Evolutionary conservation across 1,140 invertebrate species (phyloP), one percentile per base, ranked within the genome.

Genomic region (Drosophila triauraria): DNA sequence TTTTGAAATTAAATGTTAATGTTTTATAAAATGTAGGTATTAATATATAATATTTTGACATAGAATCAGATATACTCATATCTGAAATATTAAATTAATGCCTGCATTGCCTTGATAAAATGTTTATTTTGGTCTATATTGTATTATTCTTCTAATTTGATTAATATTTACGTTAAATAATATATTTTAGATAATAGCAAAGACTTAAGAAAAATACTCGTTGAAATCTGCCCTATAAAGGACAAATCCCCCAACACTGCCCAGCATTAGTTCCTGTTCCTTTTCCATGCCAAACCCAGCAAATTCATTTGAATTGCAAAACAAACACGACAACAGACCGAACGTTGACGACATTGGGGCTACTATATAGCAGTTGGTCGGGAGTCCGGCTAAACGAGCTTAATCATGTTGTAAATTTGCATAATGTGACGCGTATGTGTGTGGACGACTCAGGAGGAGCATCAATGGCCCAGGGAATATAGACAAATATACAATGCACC

Each of bases 401-500:
- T 88, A 88, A 90, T 88, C 85, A 79, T 90, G 85, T 84, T 81
- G 85, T 88, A 88, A 88, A 88, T 88, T 88, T 88, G 75, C 85
- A 88, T 88, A 90, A 88, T 88, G 81, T 90, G 85, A 90, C 81
- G 75, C 70, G 76, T 69, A 53, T 67, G 53, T 47, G 44, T 32
- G 50, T 17, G 50, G 7, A n/a, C 23, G 30, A 23, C 38, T 44
- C 32, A 54, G 46, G 61, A 75, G 62, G 27, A 58, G 40, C 38
- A 40, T 43, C 20, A 32, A 48, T 56, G 47, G 62, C 56, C 65
- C 61, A 51, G 43, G 17, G 8, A 42, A 71, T 56, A 50, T 27
- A 32, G 23, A 43, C 17, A 58, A 32, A 59, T 32, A 72, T 51
- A 60, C 27, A 17, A 51, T 72, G 40, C 69, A 60, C 15, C 46